Conservation (phyloP, 2,888 invertebrate species). For the Oxytorus armatus region DNA sequence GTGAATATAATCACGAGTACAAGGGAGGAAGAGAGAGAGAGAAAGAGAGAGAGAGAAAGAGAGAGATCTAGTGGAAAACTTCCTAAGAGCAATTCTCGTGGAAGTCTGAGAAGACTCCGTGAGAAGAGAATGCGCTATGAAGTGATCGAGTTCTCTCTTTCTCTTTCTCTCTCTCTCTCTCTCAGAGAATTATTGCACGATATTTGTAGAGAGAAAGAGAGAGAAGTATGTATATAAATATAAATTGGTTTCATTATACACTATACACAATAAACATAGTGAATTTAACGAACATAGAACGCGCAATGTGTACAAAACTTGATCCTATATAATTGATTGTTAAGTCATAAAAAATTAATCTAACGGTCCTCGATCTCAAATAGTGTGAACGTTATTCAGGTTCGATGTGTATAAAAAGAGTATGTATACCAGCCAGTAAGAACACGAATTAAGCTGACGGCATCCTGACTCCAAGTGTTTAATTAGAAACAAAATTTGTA, state of each 20-base stretch:
- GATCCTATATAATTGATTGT: conserved; percentile 11
- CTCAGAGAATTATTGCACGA: conserved; percentile 10
- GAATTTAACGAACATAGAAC: not conserved
- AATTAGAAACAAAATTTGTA: conserved; percentile 13
- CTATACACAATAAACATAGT: not conserved
- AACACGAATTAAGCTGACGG: not conserved
- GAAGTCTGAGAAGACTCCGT: conserved; percentile 8
- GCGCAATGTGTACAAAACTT: conserved; percentile 11
- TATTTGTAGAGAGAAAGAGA: conserved; percentile 27
- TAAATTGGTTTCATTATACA: conserved; percentile 18
- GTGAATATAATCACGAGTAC: conserved; percentile 45
- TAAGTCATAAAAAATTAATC: conserved; percentile 15
- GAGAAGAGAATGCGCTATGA: conserved; percentile 32
- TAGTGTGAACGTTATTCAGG: conserved; percentile 11
- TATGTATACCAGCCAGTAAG: not conserved
- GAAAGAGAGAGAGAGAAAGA: not conserved
- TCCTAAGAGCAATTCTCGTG: conserved; percentile 23
- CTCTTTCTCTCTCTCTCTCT: too few relatives aligned
- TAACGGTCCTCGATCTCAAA: conserved; percentile 5
- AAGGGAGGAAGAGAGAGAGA: not conserved
- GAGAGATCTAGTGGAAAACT: conserved; percentile 14
- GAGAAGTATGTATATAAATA: conserved; percentile 27
- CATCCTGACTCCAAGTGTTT: not conserved
- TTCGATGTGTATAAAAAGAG: not conserved
- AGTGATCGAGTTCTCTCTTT: conserved; percentile 41